A percentile compares a stretch with the other conserved stretches of the same genome.
Evolutionary conservation across 2,888 invertebrate species (phyloP).

Genomic region (Heliconius aoede): DNA sequence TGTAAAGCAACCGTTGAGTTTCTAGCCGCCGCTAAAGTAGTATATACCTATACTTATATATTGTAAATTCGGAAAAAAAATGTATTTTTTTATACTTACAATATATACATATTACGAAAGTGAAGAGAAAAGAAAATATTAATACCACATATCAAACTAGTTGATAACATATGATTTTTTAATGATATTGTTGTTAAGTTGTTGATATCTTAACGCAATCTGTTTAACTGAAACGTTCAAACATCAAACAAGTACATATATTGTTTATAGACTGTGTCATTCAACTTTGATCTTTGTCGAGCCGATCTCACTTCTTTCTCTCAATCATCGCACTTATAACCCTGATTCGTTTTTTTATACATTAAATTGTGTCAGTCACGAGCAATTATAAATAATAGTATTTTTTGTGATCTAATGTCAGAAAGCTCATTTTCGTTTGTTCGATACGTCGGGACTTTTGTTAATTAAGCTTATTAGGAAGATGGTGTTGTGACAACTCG

Average conservation of each 20-base stretch:
- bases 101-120: neutral
- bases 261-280: conserved; percentile 66
- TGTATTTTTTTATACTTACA: neutral
- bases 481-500: conserved; percentile 83
- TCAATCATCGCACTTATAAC: conserved; percentile 70
- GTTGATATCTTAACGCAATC: conserved; percentile 33
- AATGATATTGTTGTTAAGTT: neutral
- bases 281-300: conserved; percentile 81
- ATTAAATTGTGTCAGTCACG: conserved; percentile 57
- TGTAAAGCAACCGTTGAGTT: too few species aligned
- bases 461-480: conserved; percentile 83
- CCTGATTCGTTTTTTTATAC: conserved; percentile 56
- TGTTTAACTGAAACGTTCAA: too few species aligned
- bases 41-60: too few species aligned
- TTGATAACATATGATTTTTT: neutral
- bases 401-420: conserved; percentile 56
- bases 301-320: conserved; percentile 72
- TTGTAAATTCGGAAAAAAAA: too few species aligned
- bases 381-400: conserved; percentile 48
- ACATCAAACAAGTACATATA: conserved; percentile 53
- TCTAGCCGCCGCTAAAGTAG: too few species aligned
- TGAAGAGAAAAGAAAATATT: neutral
- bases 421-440: conserved; percentile 68
- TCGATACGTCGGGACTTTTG: conserved; percentile 64
- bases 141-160: neutral